phyloP scores from a whole-genome alignment of 2,113 vertebrate genomes.

The Nerophis lumbriciformis region DNA sequence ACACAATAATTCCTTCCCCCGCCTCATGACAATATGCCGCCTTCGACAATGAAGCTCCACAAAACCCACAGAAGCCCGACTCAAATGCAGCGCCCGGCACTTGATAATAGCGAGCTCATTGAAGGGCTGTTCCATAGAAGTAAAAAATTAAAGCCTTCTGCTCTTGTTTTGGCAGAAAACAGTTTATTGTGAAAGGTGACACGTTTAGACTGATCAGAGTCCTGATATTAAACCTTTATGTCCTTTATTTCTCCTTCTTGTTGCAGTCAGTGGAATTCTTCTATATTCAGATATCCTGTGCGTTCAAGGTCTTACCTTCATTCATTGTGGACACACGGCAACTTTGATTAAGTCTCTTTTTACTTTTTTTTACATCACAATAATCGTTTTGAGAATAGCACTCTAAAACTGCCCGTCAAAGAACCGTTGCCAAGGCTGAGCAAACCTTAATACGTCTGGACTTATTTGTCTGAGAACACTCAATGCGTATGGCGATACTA shows the following conservation, averaged over 20 bases:
- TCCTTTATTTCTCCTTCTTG: constrained; percentile 4
- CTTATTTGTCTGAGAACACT: too few relatives aligned
- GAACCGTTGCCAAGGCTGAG: too few relatives aligned
- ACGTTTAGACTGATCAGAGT: background rate
- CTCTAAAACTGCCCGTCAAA: too few relatives aligned
- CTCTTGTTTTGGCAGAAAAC: constrained; percentile 4
- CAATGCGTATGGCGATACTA: too few relatives aligned
- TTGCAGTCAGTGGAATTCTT: background rate
- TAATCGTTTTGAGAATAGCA: too few relatives aligned
- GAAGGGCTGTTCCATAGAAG: background rate
- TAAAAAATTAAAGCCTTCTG: background rate
- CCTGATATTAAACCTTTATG: background rate
- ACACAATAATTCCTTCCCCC: background rate
- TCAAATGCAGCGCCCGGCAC: background rate
- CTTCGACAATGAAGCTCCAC: constrained; percentile 11
- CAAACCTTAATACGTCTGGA: too few relatives aligned
- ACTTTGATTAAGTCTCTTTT: too few relatives aligned
- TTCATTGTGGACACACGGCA: background rate
- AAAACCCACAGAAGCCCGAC: background rate
- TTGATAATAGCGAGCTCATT: constrained; percentile 1
- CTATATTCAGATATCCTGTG: constrained; percentile 25
- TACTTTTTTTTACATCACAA: too few relatives aligned
- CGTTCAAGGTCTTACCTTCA: constrained; percentile 5
- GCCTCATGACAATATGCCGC: background rate
- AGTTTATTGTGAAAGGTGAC: background rate